phyloP scores from a whole-genome alignment of 2,113 vertebrate species.

The Phocoena sinus region DNA sequence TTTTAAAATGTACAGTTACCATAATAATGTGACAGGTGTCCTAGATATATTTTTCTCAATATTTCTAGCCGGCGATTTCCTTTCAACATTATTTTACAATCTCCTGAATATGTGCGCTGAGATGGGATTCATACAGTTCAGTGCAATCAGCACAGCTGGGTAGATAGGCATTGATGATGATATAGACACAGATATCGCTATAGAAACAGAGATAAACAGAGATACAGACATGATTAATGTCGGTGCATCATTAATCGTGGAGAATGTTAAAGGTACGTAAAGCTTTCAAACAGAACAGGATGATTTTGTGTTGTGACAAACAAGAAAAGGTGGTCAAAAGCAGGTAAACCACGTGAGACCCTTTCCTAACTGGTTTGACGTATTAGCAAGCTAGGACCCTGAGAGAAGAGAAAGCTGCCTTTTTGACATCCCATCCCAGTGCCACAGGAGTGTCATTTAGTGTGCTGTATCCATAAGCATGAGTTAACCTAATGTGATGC shows the following conservation, averaged over 20 bases:
- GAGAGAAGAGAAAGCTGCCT: neutral
- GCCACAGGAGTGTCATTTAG: neutral
- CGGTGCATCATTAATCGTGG: neutral
- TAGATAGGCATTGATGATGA: neutral
- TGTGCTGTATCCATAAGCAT: neutral
- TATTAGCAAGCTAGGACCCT: neutral
- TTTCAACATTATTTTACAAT: neutral
- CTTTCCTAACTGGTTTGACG: neutral
- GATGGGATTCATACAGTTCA: neutral
- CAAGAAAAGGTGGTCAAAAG: neutral
- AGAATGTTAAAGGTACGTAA: neutral
- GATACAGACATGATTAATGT: neutral
- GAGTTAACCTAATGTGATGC: neutral
- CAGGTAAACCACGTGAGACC: neutral
- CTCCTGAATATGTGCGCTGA: neutral
- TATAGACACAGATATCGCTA: fast-evolving
- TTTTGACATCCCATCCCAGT: neutral
- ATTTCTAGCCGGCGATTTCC: neutral
- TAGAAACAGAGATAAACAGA: neutral
- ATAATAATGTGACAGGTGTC: neutral
- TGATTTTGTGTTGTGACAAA: neutral
- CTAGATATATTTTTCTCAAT: neutral
- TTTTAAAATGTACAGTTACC: neutral
- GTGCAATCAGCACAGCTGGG: neutral
- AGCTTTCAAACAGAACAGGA: neutral